Conservation (phyloP, 1,140 invertebrate genomes). For the Carcinoscorpius rotundicauda region DNA sequence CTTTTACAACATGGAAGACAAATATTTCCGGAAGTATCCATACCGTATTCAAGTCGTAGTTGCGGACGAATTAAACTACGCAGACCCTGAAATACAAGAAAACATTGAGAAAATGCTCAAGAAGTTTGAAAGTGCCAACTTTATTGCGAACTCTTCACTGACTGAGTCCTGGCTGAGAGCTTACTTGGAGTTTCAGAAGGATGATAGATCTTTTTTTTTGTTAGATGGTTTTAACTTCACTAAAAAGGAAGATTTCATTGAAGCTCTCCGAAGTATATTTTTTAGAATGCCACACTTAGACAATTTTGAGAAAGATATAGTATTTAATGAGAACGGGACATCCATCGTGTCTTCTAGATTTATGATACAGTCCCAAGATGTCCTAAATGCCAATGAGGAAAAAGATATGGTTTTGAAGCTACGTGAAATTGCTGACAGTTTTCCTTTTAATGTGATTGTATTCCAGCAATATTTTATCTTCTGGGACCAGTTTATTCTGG, state of each 20-base stretch:
- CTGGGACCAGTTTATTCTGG: slow-evolving; percentile 89
- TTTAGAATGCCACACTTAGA: slow-evolving; percentile 32
- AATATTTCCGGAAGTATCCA: slow-evolving; percentile 79
- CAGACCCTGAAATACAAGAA: slow-evolving; percentile 58
- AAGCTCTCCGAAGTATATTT: slow-evolving; percentile 56
- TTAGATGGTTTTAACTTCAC: slow-evolving; percentile 54
- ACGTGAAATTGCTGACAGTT: slow-evolving; percentile 58
- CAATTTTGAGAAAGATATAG: slow-evolving; percentile 67
- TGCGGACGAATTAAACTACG: slow-evolving; percentile 70
- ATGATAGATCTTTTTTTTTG: slow-evolving; percentile 51
- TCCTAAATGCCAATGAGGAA: slow-evolving; percentile 77
- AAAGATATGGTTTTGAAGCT: slow-evolving; percentile 78
- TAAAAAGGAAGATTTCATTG: slow-evolving; percentile 56
- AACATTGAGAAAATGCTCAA: slow-evolving; percentile 65
- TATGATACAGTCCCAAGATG: slow-evolving; percentile 76
- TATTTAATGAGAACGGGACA: slow-evolving; percentile 58
- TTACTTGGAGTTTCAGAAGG: slow-evolving; percentile 61
- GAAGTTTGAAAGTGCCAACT: slow-evolving; percentile 64
- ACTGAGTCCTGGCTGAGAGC: slow-evolving; percentile 84
- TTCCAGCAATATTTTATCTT: slow-evolving; percentile 93
- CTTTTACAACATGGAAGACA: slow-evolving; percentile 79
- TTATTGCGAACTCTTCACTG: slow-evolving; percentile 56
- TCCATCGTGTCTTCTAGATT: slow-evolving; percentile 70
- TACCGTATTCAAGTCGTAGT: slow-evolving; percentile 83
- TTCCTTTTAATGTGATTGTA: slow-evolving; percentile 69